Conservation (phyloP, 2,888 invertebrate genomes). For the Volucella inflata region DNA sequence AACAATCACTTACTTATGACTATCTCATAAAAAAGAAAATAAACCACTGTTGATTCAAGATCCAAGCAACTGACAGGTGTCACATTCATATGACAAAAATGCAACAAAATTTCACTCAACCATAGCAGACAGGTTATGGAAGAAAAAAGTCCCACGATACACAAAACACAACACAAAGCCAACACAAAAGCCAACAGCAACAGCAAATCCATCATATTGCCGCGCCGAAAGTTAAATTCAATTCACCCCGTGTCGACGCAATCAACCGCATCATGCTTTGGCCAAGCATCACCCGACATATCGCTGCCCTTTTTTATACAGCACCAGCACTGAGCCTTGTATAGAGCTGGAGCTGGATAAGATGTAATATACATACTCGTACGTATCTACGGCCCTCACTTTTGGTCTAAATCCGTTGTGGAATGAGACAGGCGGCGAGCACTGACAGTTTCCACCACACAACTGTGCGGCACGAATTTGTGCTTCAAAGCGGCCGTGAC, state of each 20-base stretch:
- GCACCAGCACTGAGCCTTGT: background rate
- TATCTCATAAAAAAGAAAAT: too few species aligned
- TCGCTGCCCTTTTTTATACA: background rate
- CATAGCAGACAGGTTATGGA: conserved; percentile 7
- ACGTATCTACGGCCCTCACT: conserved; percentile 32
- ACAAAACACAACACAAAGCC: background rate
- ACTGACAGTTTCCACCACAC: conserved; percentile 56
- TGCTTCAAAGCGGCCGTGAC: conserved; percentile 16
- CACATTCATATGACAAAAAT: conserved; percentile 53
- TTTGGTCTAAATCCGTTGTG: conserved; percentile 61
- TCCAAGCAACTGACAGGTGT: conserved; percentile 47
- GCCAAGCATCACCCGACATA: conserved; percentile 29
- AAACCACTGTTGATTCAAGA: background rate
- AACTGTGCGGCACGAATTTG: conserved; percentile 51
- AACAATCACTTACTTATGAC: too few species aligned
- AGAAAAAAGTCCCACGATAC: conserved; percentile 22
- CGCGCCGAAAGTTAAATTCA: conserved; percentile 58
- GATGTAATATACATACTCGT: conserved; percentile 2
- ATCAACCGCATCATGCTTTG: conserved; percentile 51
- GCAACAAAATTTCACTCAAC: conserved; percentile 46
- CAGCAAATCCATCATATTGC: conserved; percentile 59
- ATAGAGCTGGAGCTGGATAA: conserved; percentile 3
- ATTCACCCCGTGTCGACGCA: conserved; percentile 69
- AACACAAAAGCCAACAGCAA: background rate
- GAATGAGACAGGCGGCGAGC: conserved; percentile 49